Evolutionary conservation across 2,797 vertebrate genomes (phyloP), one percentile per base, ranked within the genome.

Genomic region (Cynopterus sphinx): DNA sequence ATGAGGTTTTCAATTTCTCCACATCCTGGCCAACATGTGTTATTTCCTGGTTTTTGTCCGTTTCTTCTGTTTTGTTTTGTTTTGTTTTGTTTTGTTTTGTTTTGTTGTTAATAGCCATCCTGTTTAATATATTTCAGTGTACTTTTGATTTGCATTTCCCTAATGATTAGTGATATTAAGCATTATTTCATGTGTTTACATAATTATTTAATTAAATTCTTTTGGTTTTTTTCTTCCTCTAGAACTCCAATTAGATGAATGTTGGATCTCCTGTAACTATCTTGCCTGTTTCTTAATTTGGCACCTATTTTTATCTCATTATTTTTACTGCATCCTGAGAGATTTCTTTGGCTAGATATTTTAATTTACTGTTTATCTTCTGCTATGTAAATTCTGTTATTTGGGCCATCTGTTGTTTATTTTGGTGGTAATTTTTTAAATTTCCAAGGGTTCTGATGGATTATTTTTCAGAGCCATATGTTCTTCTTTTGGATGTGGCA

Each of bases 371-470:
- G 26, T 95, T 92, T 79, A 73, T 89, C 85, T 93, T 97, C 70
- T 90, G 51, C 51, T 96, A 90, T 90, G 90, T 85, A 96, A 97
- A 97, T 94, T 94, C 67, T 77, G 92, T 94, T 93, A 92, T 95
- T 95, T 92, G 86, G 43, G 19, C 87, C 92, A 93, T 90, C 87
- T 95, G 87, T 70, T 97, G 77, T 95, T 96, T 95, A 95, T 96
- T 96, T 85, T 95, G 85, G 71, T 92, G 81, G 79, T 95, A 63
- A 55, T 93, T 84, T 81, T 95, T 95, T 93, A 77, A 87, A 96
- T 95, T 92, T 87, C 43, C 77, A 87, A 87, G 77, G 49, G 78
- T 92, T 90, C 67, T 90, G 65, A 91, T 95, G 92, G 90, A 68
- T 87, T 65, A 46, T 91, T 96, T 75, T 87, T 51, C 59, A 63